These are phyloP conservation scores for Heterodera filipjevi DNA, from an alignment of 2,888 invertebrate genomes.

Conservation along the genomic window DNA sequence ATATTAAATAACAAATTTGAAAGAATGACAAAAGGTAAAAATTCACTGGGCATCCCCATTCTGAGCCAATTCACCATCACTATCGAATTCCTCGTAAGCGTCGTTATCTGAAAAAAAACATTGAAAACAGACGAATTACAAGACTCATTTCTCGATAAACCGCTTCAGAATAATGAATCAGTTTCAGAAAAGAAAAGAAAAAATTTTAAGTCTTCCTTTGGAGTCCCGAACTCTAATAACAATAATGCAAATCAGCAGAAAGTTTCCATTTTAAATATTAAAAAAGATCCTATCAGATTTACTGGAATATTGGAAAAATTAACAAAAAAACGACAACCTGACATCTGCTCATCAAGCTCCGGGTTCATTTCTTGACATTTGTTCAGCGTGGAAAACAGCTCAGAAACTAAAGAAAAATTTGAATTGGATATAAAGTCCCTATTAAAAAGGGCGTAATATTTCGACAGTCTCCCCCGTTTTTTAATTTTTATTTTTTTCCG, in stretches of 20 bases:
- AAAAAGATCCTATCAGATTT: too few relatives aligned
- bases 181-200: too few relatives aligned
- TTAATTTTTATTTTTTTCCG: constrained; percentile 14
- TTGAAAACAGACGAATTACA: too few relatives aligned
- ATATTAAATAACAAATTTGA: too few relatives aligned
- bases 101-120: background rate
- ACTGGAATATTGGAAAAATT: background rate
- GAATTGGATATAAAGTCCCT: background rate
- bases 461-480: background rate
- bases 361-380: constrained; percentile 41
- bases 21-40: too few relatives aligned
- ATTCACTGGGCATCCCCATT: background rate
- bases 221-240: too few relatives aligned
- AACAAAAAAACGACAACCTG: background rate
- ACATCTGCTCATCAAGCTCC: constrained; percentile 38
- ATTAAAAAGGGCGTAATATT: background rate
- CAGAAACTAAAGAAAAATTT: constrained; percentile 17
- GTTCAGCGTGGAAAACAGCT: constrained; percentile 38
- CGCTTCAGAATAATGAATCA: too few relatives aligned
- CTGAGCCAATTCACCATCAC: constrained; percentile 19
- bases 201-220: too few relatives aligned
- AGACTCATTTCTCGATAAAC: too few relatives aligned
- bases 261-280: too few relatives aligned
- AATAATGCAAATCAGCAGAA: too few relatives aligned
- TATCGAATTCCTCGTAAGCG: background rate